These are phyloP conservation scores for Polyploca ridens DNA, from an alignment of 2,888 invertebrate species.

Conservation along the genomic window DNA sequence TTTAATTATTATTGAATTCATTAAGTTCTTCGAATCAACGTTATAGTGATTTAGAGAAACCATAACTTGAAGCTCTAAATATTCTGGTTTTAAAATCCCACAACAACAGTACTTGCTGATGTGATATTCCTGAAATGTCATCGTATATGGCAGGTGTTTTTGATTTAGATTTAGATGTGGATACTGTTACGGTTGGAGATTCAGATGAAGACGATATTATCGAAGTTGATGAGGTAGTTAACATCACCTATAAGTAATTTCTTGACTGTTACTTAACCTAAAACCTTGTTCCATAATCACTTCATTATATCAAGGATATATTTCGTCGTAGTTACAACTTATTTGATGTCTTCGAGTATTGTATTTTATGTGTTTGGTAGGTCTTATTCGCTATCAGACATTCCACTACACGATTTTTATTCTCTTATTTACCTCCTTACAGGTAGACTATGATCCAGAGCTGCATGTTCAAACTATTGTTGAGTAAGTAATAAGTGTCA, in stretches of 20 bases:
- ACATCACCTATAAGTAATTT: conserved; percentile 19
- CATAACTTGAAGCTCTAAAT: background rate
- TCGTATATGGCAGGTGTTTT: conserved; percentile 94
- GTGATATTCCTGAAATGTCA: conserved; percentile 83
- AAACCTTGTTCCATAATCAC: conserved; percentile 87
- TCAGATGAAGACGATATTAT: conserved; percentile 96
- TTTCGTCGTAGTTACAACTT: conserved; percentile 37
- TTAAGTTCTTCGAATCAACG: background rate
- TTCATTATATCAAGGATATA: conserved; percentile 55
- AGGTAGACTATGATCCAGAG: conserved; percentile 92
- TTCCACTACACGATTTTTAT: background rate
- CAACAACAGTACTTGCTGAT: conserved; percentile 70
- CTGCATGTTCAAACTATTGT: conserved; percentile 90
- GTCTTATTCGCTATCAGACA: background rate
- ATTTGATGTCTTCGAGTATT: conserved; percentile 11
- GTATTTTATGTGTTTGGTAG: conserved; percentile 9
- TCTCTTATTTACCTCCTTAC: conserved; percentile 56
- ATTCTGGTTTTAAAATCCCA: conserved; percentile 4
- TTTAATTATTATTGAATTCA: background rate
- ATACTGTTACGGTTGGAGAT: conserved; percentile 87
- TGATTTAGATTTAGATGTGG: conserved; percentile 93
- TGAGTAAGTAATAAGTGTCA: conserved; percentile 87
- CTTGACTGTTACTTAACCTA: conserved; percentile 58
- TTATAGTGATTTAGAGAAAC: background rate
- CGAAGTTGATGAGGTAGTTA: conserved; percentile 92